A percentile compares a stretch with the other conserved stretches of the same genome.
Evolutionary conservation across 2,888 invertebrate genomes (phyloP).

Genomic region (Elegia similella): DNA sequence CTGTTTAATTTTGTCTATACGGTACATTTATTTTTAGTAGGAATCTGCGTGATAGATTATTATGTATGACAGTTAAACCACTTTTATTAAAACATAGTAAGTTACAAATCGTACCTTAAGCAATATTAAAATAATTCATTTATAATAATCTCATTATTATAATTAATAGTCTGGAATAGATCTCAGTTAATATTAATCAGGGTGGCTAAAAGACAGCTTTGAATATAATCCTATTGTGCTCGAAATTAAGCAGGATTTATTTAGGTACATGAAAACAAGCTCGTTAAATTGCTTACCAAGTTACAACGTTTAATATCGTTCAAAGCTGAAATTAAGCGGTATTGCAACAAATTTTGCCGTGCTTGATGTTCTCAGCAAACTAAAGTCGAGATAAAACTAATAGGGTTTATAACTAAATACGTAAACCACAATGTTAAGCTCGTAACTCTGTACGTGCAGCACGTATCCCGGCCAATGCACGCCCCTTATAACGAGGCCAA

Average conservation of each 20-base stretch:
- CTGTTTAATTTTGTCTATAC: too few relatives aligned
- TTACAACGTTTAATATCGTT: background rate
- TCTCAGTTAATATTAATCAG: background rate
- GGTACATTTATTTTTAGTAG: too few relatives aligned
- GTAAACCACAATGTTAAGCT: slow-evolving; percentile 32
- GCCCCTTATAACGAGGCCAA: slow-evolving; percentile 45
- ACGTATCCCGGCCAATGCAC: slow-evolving; percentile 45
- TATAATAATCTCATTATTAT: background rate
- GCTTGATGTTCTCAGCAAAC: slow-evolving; percentile 14
- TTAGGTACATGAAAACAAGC: background rate
- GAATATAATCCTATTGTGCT: background rate
- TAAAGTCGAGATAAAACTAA: slow-evolving; percentile 23
- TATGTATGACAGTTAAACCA: background rate
- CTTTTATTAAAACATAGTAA: background rate
- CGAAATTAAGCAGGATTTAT: background rate
- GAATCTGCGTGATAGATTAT: too few relatives aligned
- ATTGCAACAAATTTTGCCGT: background rate
- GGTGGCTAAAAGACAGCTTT: background rate
- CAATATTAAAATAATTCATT: background rate
- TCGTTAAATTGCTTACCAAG: background rate
- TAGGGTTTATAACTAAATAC: slow-evolving; percentile 22
- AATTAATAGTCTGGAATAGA: background rate
- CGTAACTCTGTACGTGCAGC: slow-evolving; percentile 30
- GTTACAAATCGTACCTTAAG: background rate
- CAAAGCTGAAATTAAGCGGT: slow-evolving; percentile 5